Evolutionary conservation across 2,113 vertebrate genomes (phyloP).

Genomic region (Sinocyclocheilus anophthalmus): DNA sequence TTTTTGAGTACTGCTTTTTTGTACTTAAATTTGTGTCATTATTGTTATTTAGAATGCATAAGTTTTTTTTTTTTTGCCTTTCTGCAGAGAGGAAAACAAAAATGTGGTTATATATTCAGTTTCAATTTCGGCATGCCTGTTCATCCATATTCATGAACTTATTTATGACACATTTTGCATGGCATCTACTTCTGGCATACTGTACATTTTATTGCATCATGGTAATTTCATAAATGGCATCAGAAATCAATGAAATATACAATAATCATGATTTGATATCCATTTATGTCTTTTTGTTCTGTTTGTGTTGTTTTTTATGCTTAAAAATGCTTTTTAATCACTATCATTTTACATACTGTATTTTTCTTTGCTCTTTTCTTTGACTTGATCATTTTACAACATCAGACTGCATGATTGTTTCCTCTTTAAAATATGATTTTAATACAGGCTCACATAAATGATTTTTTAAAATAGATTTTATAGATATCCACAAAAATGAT

Average conservation of each 20-base stretch:
- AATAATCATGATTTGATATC: background rate
- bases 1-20: slow-evolving; percentile 1
- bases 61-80: background rate
- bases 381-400: background rate
- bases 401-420: background rate
- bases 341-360: background rate
- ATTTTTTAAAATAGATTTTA: background rate
- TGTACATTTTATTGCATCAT: background rate
- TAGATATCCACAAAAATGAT: background rate
- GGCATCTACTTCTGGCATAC: background rate
- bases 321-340: background rate
- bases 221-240: background rate
- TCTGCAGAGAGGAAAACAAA: background rate
- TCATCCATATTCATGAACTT: too few species aligned
- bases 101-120: background rate
- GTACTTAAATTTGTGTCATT: background rate
- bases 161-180: background rate
- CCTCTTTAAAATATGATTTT: background rate
- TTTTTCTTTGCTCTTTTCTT: background rate
- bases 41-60: background rate
- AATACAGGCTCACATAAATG: background rate
- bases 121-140: background rate
- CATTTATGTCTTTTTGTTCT: too few species aligned
- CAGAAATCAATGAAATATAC: background rate
- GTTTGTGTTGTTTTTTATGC: background rate